These are phyloP conservation scores for Phoenoteleia sp. DNA, from an alignment of 2,888 invertebrate species.

Conservation along the genomic window DNA sequence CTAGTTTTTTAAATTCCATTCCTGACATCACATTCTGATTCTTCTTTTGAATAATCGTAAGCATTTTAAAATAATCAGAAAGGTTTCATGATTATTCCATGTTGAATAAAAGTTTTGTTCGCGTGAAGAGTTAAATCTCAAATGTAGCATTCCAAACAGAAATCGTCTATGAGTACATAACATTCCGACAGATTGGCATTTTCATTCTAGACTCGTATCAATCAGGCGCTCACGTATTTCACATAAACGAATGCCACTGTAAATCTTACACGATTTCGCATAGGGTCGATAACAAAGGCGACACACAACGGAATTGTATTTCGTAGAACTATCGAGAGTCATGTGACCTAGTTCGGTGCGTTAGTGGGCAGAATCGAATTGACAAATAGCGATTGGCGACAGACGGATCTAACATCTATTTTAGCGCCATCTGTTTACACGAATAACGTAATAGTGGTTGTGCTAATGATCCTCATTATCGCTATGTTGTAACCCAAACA, in stretches of 20 bases:
- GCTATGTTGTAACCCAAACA: constrained; percentile 11
- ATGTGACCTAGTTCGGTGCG: constrained; percentile 48
- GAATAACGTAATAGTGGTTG: neutral
- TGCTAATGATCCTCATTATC: constrained; percentile 42
- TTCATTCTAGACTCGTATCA: constrained; percentile 57
- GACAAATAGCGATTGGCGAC: constrained; percentile 49
- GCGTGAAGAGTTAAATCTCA: constrained; percentile 45
- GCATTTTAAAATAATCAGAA: no score
- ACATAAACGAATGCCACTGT: constrained; percentile 54
- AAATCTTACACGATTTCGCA: constrained; percentile 30
- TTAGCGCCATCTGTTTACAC: constrained; percentile 52
- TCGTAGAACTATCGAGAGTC: constrained; percentile 6
- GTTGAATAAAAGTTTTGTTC: constrained; percentile 33
- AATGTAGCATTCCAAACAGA: constrained; percentile 46
- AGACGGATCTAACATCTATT: neutral
- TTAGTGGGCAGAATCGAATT: constrained; percentile 54
- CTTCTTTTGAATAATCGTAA: no score
- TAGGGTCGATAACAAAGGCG: constrained; percentile 49
- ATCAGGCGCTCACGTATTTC: constrained; percentile 57
- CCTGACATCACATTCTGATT: no score
- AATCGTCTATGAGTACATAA: constrained; percentile 58
- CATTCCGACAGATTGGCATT: constrained; percentile 59
- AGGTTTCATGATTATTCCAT: constrained; percentile 44
- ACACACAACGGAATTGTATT: neutral
- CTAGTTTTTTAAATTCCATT: no score